These are phyloP conservation scores for Nyctibius grandis DNA, from an alignment of 2,797 vertebrate species.

Conservation along the genomic window DNA sequence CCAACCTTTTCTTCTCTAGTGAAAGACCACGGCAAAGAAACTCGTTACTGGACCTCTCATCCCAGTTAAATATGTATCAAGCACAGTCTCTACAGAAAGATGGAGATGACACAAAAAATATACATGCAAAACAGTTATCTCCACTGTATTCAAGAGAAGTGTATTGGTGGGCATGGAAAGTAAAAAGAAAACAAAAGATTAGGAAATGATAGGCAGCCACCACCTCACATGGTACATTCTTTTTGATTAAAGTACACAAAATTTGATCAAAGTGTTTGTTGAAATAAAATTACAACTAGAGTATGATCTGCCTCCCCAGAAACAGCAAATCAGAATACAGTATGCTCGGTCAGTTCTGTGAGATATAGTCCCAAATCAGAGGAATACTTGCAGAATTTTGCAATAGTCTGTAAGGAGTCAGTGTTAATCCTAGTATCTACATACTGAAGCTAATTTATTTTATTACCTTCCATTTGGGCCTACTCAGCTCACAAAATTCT, in stretches of 20 bases:
- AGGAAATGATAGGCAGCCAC: not conserved
- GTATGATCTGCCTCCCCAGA: not conserved
- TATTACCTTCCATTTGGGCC: not conserved
- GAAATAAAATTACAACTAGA: not conserved
- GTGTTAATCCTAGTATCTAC: not conserved
- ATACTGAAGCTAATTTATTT: not conserved
- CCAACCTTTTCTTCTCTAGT: not conserved
- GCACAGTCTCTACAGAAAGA: not conserved
- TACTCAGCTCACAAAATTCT: not conserved
- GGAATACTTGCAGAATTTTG: not conserved
- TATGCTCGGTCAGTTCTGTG: not conserved
- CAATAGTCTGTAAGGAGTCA: not conserved
- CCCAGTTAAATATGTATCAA: not conserved
- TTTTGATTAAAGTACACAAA: not conserved
- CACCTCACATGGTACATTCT: not conserved
- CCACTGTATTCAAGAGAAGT: not conserved
- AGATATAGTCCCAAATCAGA: not conserved
- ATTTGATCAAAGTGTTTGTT: not conserved
- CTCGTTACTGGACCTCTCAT: not conserved
- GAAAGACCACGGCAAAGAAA: not conserved
- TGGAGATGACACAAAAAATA: fast-evolving
- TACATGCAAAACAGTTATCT: not conserved
- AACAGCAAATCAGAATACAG: not conserved
- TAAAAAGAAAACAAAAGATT: not conserved
- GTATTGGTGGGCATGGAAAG: not conserved